Percentiles rank a stretch among this genome's conserved stretches.
Evolutionary conservation across 2,888 invertebrate genomes (phyloP).

Genomic region (Trisateles emortualis): DNA sequence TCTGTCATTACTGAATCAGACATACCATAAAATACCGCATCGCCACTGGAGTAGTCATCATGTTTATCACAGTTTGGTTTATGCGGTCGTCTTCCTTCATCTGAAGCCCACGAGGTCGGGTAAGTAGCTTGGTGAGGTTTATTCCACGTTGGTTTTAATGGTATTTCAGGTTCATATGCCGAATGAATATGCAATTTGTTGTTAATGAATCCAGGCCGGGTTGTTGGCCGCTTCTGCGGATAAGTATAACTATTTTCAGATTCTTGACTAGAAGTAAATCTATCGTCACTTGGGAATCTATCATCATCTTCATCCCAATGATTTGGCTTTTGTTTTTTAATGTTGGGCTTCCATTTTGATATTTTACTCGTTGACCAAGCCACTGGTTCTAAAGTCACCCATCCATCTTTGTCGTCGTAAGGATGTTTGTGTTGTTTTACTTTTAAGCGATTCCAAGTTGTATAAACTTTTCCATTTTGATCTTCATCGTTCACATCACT

Average conservation of each 20-base stretch:
- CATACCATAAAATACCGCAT: slow-evolving; percentile 72
- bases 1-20: slow-evolving; percentile 82
- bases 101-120: slow-evolving; percentile 74
- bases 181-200: slow-evolving; percentile 71
- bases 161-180: slow-evolving; percentile 74
- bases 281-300: slow-evolving; percentile 39
- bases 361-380: slow-evolving; percentile 94
- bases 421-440: slow-evolving; percentile 87
- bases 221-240: slow-evolving; percentile 70
- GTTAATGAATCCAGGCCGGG: slow-evolving; percentile 74
- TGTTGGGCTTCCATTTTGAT: slow-evolving; percentile 92
- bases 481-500: slow-evolving; percentile 50
- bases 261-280: slow-evolving; percentile 58
- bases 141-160: slow-evolving; percentile 76
- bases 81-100: slow-evolving; percentile 75
- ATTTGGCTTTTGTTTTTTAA: slow-evolving; percentile 83
- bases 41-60: slow-evolving; percentile 66
- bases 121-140: slow-evolving; percentile 66
- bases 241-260: slow-evolving; percentile 64
- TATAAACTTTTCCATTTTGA: slow-evolving; percentile 70
- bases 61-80: slow-evolving; percentile 79
- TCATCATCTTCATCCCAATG: slow-evolving; percentile 72
- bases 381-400: slow-evolving; percentile 92
- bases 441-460: slow-evolving; percentile 84
- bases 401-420: slow-evolving; percentile 90